A percentile compares a stretch with the other conserved stretches of the same genome.
Conservation (phyloP, 2,113 vertebrate species). For the Cinclus mexicanus region DNA sequence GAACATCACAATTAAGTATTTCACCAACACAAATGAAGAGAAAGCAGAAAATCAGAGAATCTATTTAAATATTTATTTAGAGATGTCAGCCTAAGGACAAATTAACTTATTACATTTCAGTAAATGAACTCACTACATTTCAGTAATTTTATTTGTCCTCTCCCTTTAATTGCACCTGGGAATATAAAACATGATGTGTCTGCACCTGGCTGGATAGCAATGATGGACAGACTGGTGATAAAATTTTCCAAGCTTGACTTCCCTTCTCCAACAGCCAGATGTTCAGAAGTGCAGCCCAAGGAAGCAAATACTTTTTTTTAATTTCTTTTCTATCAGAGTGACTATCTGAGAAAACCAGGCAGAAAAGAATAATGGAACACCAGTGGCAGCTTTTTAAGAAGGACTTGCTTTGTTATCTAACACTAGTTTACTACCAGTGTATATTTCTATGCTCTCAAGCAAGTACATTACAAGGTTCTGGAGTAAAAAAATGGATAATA, state of each 20-base stretch:
- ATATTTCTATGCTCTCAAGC: not conserved
- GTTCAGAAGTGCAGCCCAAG: not conserved
- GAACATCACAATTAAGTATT: not conserved
- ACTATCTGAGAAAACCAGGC: not conserved
- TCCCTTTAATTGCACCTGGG: not conserved
- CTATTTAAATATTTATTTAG: not conserved
- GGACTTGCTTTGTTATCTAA: not conserved
- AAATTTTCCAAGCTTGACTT: not conserved
- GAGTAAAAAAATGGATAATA: not conserved
- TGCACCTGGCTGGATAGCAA: not conserved
- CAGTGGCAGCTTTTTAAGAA: not conserved
- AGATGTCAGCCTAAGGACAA: not conserved
- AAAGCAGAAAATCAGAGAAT: not conserved
- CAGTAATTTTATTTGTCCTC: not conserved
- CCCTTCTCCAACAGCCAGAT: not conserved
- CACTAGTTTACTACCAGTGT: not conserved
- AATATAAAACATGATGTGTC: not conserved
- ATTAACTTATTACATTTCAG: not conserved
- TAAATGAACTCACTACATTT: not conserved
- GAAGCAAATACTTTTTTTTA: not conserved
- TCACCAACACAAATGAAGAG: not conserved
- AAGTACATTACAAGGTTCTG: not conserved
- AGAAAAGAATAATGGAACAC: not conserved
- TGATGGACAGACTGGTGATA: not conserved
- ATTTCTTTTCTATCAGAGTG: not conserved